Base-by-base conservation (phyloP, 2,113 vertebrate genomes). In the Phylloscopus trochilus region DNA sequence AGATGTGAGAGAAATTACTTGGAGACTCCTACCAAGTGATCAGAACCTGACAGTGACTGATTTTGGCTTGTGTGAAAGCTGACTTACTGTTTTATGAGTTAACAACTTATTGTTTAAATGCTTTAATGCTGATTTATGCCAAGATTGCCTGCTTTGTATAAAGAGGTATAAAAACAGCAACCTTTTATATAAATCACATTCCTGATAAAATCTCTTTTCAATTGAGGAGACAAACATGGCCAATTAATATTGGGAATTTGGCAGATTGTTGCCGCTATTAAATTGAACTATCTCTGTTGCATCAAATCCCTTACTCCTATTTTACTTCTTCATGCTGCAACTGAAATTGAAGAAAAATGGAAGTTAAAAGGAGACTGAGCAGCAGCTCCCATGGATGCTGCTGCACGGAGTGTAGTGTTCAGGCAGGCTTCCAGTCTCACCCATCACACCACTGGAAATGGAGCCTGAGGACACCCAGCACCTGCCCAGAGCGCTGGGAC, bases 71-170 rank as follows among this genome's bases (percentile, higher is more conserved):
- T 92, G 87, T 92, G 74, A 91, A 96, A 96, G 69, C 52, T 87
- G 94, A 89, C 83, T 96, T 95, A 94, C 84, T 94, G 73, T 76
- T 97, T 96, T 89, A 96, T 87, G 81, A 93, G 89, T 96, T 97
- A 95, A 89, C 89, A 91, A 87, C 94, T 96, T 97, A 96, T 88
- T 95, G 95, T 96, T 96, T 93, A 96, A 97, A 96, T 95, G 95
- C 58, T 94, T 92, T 97, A 96, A 96, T 95, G 94, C 74, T 96
- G 96, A 97, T 96, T 97, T 97, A 97, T 95, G 93, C 47, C 44
- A 89, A 96, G 73, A 94, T 81, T 86, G 47, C 44, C 69, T 70
- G 39, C 33, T 76, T 78, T 95, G 81, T 92, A 95, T 94, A 94
- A 97, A 89, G 83, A 95, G 47, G 53, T 90, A 91, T 92, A 96